Conservation (phyloP, 2,113 vertebrate species). For the Climacteris rufus region DNA sequence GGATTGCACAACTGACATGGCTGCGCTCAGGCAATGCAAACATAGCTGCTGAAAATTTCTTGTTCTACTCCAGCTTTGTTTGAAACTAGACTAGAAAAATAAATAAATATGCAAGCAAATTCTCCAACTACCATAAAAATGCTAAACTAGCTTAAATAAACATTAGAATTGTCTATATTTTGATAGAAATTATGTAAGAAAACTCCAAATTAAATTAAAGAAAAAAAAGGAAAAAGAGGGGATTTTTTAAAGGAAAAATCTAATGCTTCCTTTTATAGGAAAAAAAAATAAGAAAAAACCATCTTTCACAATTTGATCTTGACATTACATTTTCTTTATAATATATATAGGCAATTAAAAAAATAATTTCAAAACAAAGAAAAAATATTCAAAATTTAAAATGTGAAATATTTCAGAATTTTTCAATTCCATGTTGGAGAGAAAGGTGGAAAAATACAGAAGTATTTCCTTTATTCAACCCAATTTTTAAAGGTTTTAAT, state of each 20-base stretch:
- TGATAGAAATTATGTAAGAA: neutral
- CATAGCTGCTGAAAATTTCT: neutral
- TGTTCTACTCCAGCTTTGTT: neutral
- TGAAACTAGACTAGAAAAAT: neutral
- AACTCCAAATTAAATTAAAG: neutral
- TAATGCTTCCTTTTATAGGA: neutral
- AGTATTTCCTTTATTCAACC: neutral
- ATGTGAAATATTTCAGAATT: neutral
- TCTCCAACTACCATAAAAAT: neutral
- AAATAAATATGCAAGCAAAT: neutral
- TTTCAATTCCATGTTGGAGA: neutral
- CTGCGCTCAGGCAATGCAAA: neutral
- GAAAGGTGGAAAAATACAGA: neutral
- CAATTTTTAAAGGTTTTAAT: neutral
- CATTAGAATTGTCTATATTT: neutral
- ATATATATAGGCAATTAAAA: accelerated
- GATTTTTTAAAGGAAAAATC: neutral
- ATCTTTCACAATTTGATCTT: neutral
- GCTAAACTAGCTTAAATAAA: neutral
- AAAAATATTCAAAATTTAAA: neutral
- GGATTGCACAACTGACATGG: neutral
- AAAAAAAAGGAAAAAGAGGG: accelerated
- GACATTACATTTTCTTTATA: neutral
- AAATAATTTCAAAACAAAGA: neutral
- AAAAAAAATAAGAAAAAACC: neutral